These are phyloP conservation scores for Folsomia manolachei DNA, from an alignment of 2,888 invertebrate species.

Conservation along the genomic window DNA sequence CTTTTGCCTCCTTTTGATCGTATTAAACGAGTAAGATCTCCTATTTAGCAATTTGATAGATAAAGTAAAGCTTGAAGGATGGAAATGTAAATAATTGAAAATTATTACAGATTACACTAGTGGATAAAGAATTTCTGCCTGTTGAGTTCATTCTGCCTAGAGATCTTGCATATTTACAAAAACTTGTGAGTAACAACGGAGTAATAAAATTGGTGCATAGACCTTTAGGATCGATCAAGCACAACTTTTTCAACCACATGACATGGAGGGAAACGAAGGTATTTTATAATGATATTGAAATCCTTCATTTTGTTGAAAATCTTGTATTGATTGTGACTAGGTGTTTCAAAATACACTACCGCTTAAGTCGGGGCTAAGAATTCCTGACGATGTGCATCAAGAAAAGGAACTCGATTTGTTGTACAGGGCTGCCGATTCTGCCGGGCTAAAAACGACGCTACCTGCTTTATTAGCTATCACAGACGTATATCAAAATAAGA, in stretches of 20 bases:
- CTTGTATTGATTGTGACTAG: conserved; percentile 18
- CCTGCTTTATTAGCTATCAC: conserved; percentile 24
- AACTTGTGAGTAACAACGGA: conserved; percentile 46
- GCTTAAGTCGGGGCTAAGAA: conserved; percentile 24
- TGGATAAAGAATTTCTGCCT: conserved; percentile 32
- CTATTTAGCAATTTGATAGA: not conserved
- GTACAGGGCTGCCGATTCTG: conserved; percentile 40
- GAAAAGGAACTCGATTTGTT: conserved; percentile 41
- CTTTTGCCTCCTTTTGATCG: conserved; percentile 48
- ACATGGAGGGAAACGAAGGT: conserved; percentile 47
- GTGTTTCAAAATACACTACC: conserved; percentile 39
- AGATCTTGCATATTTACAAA: conserved; percentile 39
- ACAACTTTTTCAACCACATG: conserved; percentile 46
- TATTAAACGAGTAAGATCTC: conserved; percentile 37
- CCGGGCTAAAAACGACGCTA: conserved; percentile 26
- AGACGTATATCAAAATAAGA: conserved; percentile 43
- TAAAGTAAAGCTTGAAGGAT: not conserved
- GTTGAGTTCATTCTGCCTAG: conserved; percentile 44
- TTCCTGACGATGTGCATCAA: conserved; percentile 37
- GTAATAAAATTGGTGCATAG: conserved; percentile 39
- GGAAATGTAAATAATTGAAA: too few relatives aligned
- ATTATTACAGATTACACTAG: conserved; percentile 32
- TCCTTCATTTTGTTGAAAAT: too few relatives aligned
- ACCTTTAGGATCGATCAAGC: conserved; percentile 34
- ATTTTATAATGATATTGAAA: too few relatives aligned